These are phyloP conservation scores for Poecile montanus DNA, from an alignment of 2,797 vertebrate species.

Conservation along the genomic window DNA sequence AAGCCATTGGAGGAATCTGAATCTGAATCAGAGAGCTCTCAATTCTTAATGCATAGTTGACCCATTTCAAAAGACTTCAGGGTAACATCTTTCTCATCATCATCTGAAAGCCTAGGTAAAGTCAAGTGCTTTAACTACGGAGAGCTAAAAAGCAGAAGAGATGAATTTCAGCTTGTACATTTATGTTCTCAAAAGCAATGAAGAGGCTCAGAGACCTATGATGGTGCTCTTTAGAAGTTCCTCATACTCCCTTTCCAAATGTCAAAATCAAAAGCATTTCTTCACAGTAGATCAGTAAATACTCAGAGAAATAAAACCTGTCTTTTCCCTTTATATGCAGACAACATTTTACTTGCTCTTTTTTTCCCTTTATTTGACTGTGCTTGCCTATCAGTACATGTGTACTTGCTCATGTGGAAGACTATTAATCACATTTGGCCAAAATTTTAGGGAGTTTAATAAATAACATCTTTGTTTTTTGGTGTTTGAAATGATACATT, in stretches of 20 bases:
- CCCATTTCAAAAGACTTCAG: not conserved
- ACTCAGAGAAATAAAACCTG: not conserved
- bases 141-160: not conserved
- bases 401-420: not conserved
- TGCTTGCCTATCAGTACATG: not conserved
- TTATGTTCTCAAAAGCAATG: not conserved
- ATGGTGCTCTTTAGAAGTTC: not conserved
- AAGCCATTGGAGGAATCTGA: not conserved
- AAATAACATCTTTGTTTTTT: not conserved
- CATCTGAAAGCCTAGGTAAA: not conserved
- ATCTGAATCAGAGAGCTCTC: not conserved
- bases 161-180: not conserved
- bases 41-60: not conserved
- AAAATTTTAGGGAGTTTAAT: not conserved
- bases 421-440: not conserved
- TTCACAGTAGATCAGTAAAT: not conserved
- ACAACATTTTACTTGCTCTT: not conserved
- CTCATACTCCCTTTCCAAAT: not conserved
- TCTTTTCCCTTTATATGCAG: not conserved
- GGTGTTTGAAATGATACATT: slow-evolving; percentile 9
- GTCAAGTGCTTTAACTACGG: not conserved
- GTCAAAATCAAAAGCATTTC: not conserved
- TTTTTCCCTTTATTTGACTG: not conserved
- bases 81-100: not conserved
- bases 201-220: not conserved